Evolutionary conservation across 2,797 vertebrate species (phyloP).

Genomic region (Peromyscus eremicus): DNA sequence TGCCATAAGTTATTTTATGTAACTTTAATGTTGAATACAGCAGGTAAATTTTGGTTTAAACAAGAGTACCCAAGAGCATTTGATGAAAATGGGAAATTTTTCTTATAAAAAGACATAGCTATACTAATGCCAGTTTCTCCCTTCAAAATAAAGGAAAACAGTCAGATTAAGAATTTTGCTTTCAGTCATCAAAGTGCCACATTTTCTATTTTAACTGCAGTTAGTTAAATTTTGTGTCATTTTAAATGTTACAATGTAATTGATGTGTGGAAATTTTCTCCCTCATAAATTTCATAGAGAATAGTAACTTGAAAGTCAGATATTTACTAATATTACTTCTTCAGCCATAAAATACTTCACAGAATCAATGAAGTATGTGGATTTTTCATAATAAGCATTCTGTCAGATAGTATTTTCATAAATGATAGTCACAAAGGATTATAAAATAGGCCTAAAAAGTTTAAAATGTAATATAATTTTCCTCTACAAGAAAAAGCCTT

Average conservation of each 20-base stretch:
- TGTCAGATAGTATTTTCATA: constrained; percentile 65
- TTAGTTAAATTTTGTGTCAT: constrained; percentile 58
- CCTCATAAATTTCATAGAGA: constrained; percentile 40
- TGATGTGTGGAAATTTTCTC: constrained; percentile 48
- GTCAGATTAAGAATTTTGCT: constrained; percentile 14
- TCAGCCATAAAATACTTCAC: constrained; percentile 44
- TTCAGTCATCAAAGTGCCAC: background rate
- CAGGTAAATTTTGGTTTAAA: constrained; percentile 49
- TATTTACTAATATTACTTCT: constrained; percentile 12
- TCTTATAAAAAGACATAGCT: background rate
- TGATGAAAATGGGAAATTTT: background rate
- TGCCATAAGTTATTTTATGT: constrained; percentile 12
- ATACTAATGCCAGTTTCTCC: background rate
- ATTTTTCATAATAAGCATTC: constrained; percentile 61
- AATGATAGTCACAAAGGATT: constrained; percentile 39
- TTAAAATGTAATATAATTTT: constrained; percentile 55
- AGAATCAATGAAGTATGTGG: background rate
- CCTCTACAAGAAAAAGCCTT: background rate
- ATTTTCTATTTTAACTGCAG: constrained; percentile 42
- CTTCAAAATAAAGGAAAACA: constrained; percentile 29
- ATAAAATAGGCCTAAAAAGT: constrained; percentile 32
- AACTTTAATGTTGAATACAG: background rate
- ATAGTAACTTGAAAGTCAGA: constrained; percentile 48
- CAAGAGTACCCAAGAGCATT: background rate
- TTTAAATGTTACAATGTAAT: constrained; percentile 44